Percentiles rank a stretch among this genome's conserved stretches.
Conservation (phyloP, 2,888 invertebrate species). For the Tenthredo scrophulariae region DNA sequence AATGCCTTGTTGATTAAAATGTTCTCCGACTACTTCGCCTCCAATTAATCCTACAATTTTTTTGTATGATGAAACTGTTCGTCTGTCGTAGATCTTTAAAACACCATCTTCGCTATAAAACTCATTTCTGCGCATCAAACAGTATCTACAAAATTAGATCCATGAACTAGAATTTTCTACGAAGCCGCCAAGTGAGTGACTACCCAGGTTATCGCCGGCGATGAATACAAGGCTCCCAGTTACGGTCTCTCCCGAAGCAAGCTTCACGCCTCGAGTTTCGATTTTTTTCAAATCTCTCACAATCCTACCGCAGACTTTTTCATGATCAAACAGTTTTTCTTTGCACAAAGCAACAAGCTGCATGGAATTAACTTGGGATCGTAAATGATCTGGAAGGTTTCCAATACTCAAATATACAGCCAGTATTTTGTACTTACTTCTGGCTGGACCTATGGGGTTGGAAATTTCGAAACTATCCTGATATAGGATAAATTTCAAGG, state of each 20-base stretch:
- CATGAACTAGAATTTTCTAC: slow-evolving; percentile 55
- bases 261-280: not conserved
- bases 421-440: slow-evolving; percentile 52
- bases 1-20: slow-evolving; percentile 27
- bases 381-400: slow-evolving; percentile 49
- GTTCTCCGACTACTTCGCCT: not conserved
- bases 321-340: slow-evolving; percentile 55
- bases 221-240: slow-evolving; percentile 48
- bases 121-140: slow-evolving; percentile 46
- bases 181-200: slow-evolving; percentile 52
- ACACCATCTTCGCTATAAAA: slow-evolving; percentile 40
- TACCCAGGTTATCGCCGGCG: slow-evolving; percentile 54
- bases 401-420: slow-evolving; percentile 53
- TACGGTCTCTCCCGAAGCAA: not conserved
- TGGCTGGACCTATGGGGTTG: slow-evolving; percentile 51
- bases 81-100: not conserved
- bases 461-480: slow-evolving; percentile 56
- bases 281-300: not conserved
- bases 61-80: slow-evolving; percentile 16
- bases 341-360: slow-evolving; percentile 54
- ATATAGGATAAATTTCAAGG: slow-evolving; percentile 50
- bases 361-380: slow-evolving; percentile 55
- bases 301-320: not conserved
- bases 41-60: not conserved
- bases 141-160: slow-evolving; percentile 54